Evolutionary conservation across 2,888 invertebrate species (phyloP).

Genomic region (Pogonocherus hispidulus): DNA sequence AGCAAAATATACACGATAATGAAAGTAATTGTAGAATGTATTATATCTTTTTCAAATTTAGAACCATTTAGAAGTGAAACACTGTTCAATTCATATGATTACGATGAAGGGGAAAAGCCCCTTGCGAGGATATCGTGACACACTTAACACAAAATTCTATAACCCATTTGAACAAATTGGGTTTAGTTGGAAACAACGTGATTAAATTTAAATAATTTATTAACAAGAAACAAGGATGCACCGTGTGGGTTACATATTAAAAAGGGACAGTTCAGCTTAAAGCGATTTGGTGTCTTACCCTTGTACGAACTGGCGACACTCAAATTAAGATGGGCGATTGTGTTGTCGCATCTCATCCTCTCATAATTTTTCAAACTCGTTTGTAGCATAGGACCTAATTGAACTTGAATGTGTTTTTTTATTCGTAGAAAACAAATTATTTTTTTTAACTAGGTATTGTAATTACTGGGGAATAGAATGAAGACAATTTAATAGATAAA

Average conservation of each 20-base stretch:
- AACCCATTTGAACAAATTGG: conserved; percentile 51
- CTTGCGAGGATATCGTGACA: background rate
- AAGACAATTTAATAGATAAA: too few species aligned
- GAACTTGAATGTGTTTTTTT: background rate
- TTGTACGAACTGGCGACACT: background rate
- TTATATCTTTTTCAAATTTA: too few species aligned
- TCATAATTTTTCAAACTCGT: conserved; percentile 8
- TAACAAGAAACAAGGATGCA: conserved; percentile 55
- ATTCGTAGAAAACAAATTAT: background rate
- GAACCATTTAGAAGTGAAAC: too few species aligned
- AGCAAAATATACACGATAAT: too few species aligned
- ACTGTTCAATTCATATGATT: too few species aligned
- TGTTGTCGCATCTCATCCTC: background rate
- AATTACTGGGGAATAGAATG: too few species aligned
- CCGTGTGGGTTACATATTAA: conserved; percentile 50
- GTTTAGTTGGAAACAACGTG: conserved; percentile 65
- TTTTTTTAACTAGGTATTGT: background rate
- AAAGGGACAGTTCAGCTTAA: conserved; percentile 43
- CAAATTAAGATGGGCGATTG: conserved; percentile 4
- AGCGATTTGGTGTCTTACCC: conserved; percentile 20
- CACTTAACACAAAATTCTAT: background rate
- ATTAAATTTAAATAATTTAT: conserved; percentile 69
- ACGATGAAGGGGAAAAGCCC: too few species aligned
- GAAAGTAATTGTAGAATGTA: too few species aligned
- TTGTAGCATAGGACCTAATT: background rate